Conservation (phyloP, 2,113 vertebrate genomes). For the Nestor notabilis region DNA sequence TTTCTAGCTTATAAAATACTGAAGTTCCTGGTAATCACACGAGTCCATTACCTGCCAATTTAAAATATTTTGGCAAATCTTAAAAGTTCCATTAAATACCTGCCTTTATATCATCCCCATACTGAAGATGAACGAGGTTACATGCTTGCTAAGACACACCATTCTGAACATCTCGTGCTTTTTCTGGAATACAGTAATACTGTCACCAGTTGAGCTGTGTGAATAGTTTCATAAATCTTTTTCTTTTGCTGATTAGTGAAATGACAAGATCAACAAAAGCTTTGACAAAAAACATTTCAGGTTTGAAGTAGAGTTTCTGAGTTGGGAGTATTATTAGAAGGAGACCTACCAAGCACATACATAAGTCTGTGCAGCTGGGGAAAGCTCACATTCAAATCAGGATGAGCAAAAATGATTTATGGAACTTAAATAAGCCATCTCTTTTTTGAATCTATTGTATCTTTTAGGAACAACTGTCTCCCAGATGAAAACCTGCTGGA, state of each 20-base stretch:
- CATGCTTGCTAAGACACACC: background rate
- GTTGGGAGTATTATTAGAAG: background rate
- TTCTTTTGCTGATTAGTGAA: background rate
- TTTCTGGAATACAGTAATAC: background rate
- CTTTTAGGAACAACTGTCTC: background rate
- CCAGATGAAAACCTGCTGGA: background rate
- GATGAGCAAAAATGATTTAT: background rate
- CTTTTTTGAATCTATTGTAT: background rate
- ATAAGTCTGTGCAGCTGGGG: background rate
- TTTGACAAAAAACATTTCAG: background rate
- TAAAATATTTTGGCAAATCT: background rate
- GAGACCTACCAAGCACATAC: background rate
- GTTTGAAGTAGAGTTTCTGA: background rate
- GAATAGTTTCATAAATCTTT: background rate
- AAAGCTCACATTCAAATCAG: background rate
- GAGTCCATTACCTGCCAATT: background rate
- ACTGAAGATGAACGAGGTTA: background rate
- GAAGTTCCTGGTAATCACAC: background rate
- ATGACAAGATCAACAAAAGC: background rate
- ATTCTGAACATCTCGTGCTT: background rate
- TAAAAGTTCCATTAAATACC: background rate
- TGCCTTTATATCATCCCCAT: background rate
- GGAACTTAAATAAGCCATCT: background rate
- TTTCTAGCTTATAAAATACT: background rate
- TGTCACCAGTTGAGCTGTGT: background rate